Percentiles rank a stretch among this genome's conserved stretches.
phyloP scores from a whole-genome alignment of 2,113 vertebrate genomes.

The Sylvietta virens region DNA sequence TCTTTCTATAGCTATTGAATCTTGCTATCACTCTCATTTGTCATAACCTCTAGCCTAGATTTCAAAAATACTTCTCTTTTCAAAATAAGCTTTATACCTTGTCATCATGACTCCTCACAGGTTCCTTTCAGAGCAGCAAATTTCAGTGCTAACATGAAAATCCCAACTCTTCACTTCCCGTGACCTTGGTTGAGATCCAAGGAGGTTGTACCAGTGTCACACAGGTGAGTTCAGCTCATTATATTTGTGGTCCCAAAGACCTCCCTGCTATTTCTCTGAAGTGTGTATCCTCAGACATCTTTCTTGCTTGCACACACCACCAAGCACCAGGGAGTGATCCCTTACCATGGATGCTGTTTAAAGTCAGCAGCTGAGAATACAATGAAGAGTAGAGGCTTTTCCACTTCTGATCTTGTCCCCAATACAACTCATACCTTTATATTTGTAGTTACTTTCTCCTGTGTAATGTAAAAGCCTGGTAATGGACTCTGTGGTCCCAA shows the following conservation, averaged over 20 bases:
- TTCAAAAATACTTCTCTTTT: not conserved
- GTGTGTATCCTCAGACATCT: not conserved
- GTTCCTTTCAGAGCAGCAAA: not conserved
- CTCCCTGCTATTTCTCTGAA: not conserved
- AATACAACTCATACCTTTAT: not conserved
- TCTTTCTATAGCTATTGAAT: not conserved
- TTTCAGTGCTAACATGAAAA: not conserved
- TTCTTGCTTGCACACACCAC: not conserved
- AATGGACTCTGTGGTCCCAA: not conserved
- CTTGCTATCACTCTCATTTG: not conserved
- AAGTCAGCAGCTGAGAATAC: not conserved
- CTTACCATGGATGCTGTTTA: not conserved
- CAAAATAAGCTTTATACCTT: not conserved
- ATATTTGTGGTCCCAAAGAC: not conserved
- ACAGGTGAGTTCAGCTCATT: not conserved
- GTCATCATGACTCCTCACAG: not conserved
- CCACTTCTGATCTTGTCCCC: not conserved
- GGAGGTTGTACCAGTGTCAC: not conserved
- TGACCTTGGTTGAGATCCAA: not conserved
- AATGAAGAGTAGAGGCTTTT: not conserved
- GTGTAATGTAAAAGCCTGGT: not conserved
- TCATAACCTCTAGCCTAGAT: not conserved
- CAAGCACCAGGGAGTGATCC: not conserved
- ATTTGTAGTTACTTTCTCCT: not conserved
- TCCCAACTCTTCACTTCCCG: rapidly evolving